Evolutionary conservation across 2,797 vertebrate genomes (phyloP).

Genomic region (Sphenodon punctatus): DNA sequence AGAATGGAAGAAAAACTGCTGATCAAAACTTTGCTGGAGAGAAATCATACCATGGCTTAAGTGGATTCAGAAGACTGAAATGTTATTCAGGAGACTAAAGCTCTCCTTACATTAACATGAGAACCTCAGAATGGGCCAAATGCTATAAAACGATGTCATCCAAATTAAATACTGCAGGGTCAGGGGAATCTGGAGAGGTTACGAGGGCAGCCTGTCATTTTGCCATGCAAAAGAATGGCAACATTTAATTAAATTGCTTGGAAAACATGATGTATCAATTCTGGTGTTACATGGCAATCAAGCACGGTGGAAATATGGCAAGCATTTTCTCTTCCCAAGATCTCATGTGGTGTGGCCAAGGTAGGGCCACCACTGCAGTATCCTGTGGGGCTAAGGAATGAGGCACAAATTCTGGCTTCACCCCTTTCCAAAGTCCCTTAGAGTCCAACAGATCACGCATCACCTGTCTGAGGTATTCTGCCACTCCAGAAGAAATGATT

Average conservation of each 20-base stretch:
- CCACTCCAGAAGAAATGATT: too few relatives aligned
- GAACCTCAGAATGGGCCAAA: constrained; percentile 39
- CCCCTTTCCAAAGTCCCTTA: fast-evolving
- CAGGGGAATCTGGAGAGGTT: constrained; percentile 51
- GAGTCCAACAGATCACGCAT: background rate
- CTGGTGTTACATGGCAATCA: constrained; percentile 30
- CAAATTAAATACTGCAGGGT: constrained; percentile 63
- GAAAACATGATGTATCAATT: background rate
- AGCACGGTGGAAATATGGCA: constrained; percentile 37
- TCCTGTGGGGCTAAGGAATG: background rate
- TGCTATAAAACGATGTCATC: constrained; percentile 53
- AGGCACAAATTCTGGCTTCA: background rate
- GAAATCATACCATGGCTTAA: constrained; percentile 55
- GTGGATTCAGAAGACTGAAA: constrained; percentile 64
- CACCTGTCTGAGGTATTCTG: too few relatives aligned
- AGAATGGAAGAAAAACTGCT: constrained; percentile 57
- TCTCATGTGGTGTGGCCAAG: fast-evolving
- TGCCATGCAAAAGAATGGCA: constrained; percentile 39
- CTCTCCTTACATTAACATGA: constrained; percentile 53
- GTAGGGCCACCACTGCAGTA: background rate
- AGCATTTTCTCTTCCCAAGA: constrained; percentile 3
- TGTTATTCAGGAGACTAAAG: constrained; percentile 46
- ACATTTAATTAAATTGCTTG: constrained; percentile 37
- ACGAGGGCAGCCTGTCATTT: constrained; percentile 49
- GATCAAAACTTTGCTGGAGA: constrained; percentile 55